A percentile compares a stretch with the other conserved stretches of the same genome.
Conservation (phyloP, 1,140 invertebrate genomes). For the Zaprionus taronus region DNA sequence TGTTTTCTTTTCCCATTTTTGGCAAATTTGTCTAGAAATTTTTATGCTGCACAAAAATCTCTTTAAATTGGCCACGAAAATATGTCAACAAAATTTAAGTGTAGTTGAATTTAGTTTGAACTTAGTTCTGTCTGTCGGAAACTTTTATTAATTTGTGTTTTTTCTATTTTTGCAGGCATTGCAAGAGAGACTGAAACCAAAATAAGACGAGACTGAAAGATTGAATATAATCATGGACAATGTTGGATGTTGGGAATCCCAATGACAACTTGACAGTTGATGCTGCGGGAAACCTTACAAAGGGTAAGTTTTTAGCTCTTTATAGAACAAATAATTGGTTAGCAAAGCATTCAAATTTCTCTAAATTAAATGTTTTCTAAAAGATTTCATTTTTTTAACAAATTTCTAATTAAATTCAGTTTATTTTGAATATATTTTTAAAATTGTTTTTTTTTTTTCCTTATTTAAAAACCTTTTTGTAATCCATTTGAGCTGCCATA, state of each 20-base stretch:
- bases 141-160: neutral
- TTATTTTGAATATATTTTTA: neutral
- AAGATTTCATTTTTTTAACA: neutral
- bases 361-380: neutral
- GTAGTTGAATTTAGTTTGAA: slow-evolving; percentile 8
- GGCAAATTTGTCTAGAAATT: neutral
- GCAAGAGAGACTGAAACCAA: neutral
- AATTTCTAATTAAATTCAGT: neutral
- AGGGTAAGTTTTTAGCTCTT: neutral
- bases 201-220: neutral
- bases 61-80: neutral
- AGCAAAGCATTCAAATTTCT: too few relatives aligned
- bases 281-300: neutral
- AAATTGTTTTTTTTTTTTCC: too few relatives aligned
- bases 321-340: neutral
- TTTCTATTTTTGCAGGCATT: neutral
- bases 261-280: neutral
- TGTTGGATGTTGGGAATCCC: neutral
- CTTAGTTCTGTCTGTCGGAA: neutral
- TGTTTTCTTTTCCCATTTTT: neutral
- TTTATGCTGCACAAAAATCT: neutral
- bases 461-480: neutral
- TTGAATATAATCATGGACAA: neutral
- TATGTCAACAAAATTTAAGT: neutral
- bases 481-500: neutral